Evolutionary conservation across 2,888 invertebrate genomes (phyloP).

Genomic region (Mactromeris polynyma): DNA sequence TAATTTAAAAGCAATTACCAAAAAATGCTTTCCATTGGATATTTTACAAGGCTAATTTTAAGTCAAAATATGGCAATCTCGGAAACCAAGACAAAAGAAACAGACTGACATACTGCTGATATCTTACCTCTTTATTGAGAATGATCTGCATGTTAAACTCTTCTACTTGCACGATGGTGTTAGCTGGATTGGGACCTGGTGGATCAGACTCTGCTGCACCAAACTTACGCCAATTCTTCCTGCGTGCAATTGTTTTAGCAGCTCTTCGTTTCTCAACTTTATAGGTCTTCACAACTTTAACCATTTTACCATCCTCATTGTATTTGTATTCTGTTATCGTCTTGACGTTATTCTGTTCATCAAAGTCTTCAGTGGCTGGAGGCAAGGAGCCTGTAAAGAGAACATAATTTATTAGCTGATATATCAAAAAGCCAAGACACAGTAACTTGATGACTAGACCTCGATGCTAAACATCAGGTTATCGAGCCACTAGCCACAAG

Average conservation of each 20-base stretch:
- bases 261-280: constrained; percentile 95
- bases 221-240: constrained; percentile 98
- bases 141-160: constrained; percentile 93
- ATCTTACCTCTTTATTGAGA: constrained; percentile 86
- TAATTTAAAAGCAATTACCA: no score
- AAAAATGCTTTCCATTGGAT: no score
- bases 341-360: constrained; percentile 92
- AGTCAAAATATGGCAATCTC: no score
- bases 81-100: no score
- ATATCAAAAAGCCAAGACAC: no score
- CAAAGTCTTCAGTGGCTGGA: constrained; percentile 89
- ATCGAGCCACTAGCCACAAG: no score
- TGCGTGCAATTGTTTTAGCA: constrained; percentile 94
- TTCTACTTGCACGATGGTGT: constrained; percentile 98
- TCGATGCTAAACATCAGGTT: no score
- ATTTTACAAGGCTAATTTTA: no score
- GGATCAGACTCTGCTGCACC: constrained; percentile 96
- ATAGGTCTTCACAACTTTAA: constrained; percentile 91
- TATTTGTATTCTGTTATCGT: constrained; percentile 97
- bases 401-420: no score
- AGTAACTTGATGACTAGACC: no score
- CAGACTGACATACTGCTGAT: no score
- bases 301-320: constrained; percentile 96
- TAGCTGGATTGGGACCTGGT: constrained; percentile 99
- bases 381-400: constrained; percentile 82